phyloP scores from a whole-genome alignment of 2,888 invertebrate species.

The Zaprionus bogoriensis region DNA sequence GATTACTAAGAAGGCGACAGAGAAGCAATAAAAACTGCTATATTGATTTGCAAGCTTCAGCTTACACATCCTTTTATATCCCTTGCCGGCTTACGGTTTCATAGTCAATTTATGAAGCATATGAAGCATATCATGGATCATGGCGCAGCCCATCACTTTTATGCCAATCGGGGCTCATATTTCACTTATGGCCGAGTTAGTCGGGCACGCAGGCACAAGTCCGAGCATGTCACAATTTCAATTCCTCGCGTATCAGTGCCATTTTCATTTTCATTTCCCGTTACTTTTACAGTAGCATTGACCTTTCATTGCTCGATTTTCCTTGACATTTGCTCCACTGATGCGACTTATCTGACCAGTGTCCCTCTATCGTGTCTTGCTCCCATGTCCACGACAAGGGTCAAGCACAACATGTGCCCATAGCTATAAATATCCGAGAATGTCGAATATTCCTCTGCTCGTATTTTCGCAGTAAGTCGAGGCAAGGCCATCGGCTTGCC shows the following conservation, averaged over 20 bases:
- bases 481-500: slow-evolving; percentile 35
- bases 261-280: slow-evolving; percentile 12
- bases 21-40: slow-evolving; percentile 25
- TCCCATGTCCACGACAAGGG: slow-evolving; percentile 40
- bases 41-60: slow-evolving; percentile 34
- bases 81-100: slow-evolving; percentile 24
- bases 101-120: slow-evolving; percentile 31
- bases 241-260: slow-evolving; percentile 62
- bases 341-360: slow-evolving; percentile 58
- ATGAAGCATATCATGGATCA: too few relatives aligned
- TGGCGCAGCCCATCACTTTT: slow-evolving; percentile 41
- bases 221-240: slow-evolving; percentile 41
- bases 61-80: slow-evolving; percentile 2
- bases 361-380: slow-evolving; percentile 68
- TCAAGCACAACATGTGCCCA: slow-evolving; percentile 2
- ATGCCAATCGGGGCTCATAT: slow-evolving; percentile 49
- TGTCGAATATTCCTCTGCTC: slow-evolving; percentile 62
- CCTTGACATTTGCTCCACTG: slow-evolving; percentile 26
- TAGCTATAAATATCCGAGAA: slow-evolving; percentile 68
- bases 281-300: slow-evolving; percentile 15
- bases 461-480: slow-evolving; percentile 12
- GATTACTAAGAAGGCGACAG: slow-evolving; percentile 17
- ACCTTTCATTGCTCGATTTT: background rate
- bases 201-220: slow-evolving; percentile 54
- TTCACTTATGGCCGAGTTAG: slow-evolving; percentile 64